Percentiles rank a stretch among this genome's conserved stretches.
phyloP scores from a whole-genome alignment of 2,888 invertebrate genomes.

The Spatulosminthurus flaviceps region DNA sequence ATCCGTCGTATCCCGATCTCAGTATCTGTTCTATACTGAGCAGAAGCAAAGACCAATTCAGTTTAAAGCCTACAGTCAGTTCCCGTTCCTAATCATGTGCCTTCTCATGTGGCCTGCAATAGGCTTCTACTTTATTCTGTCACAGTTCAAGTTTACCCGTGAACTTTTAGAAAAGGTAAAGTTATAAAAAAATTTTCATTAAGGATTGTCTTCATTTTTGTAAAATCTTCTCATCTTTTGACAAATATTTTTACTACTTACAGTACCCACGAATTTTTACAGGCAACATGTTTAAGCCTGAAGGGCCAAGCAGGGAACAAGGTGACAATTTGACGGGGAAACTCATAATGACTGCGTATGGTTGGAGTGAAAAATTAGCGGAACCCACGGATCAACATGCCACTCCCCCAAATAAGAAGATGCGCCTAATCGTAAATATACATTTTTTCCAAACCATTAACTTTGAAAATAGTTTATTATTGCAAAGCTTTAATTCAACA shows the following conservation, averaged over 20 bases:
- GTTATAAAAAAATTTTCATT: slow-evolving; percentile 25
- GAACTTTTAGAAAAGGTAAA: neutral
- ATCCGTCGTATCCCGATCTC: slow-evolving; percentile 81
- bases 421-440: neutral
- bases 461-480: no score
- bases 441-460: neutral
- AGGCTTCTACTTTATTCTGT: neutral
- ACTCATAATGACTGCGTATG: slow-evolving; percentile 68
- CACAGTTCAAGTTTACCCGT: neutral
- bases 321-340: slow-evolving; percentile 73
- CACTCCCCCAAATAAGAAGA: slow-evolving; percentile 72
- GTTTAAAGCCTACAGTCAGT: slow-evolving; percentile 76
- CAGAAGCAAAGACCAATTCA: slow-evolving; percentile 80
- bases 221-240: no score
- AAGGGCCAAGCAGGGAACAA: slow-evolving; percentile 72
- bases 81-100: slow-evolving; percentile 67
- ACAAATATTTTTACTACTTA: slow-evolving; percentile 39
- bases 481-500: no score
- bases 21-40: slow-evolving; percentile 76
- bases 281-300: slow-evolving; percentile 73
- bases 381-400: slow-evolving; percentile 71
- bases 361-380: slow-evolving; percentile 76
- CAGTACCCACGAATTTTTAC: slow-evolving; percentile 78
- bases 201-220: neutral
- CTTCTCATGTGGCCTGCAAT: no score